Evolutionary conservation across 2,888 invertebrate species (phyloP).

Genomic region (Lacanobia oleracea): DNA sequence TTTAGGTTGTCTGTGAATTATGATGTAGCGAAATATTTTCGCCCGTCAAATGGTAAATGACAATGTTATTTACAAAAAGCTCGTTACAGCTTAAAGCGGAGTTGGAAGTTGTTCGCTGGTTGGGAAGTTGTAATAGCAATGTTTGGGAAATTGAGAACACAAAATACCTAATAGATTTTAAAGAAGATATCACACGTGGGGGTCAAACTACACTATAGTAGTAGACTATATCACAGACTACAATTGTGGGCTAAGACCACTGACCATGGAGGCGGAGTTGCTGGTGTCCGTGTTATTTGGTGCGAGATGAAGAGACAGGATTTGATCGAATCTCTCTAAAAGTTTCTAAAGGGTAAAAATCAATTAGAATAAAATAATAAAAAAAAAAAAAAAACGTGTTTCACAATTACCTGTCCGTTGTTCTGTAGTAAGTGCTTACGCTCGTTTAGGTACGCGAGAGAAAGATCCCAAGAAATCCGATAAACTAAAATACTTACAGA

Average conservation of each 20-base stretch:
- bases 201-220: neutral
- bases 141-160: neutral
- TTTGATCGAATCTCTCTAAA: neutral
- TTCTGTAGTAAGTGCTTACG: neutral
- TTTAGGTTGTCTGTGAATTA: conserved; percentile 70
- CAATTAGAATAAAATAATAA: neutral
- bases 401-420: neutral
- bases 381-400: neutral
- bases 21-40: conserved; percentile 59
- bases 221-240: neutral
- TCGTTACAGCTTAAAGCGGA: conserved; percentile 30
- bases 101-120: conserved; percentile 20
- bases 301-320: no score
- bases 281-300: no score
- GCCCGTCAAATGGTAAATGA: conserved; percentile 41
- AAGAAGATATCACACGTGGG: neutral
- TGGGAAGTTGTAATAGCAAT: conserved; percentile 4
- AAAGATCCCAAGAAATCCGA: conserved; percentile 35
- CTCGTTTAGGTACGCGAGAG: neutral
- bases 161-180: conserved; percentile 8
- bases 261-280: no score
- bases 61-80: conserved; percentile 42
- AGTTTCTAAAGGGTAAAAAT: neutral
- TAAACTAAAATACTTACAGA: conserved; percentile 54
- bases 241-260: no score